Evolutionary conservation across 2,797 vertebrate species (phyloP), one percentile per base, ranked within the genome.

Genomic region (Urophycis tenuis): DNA sequence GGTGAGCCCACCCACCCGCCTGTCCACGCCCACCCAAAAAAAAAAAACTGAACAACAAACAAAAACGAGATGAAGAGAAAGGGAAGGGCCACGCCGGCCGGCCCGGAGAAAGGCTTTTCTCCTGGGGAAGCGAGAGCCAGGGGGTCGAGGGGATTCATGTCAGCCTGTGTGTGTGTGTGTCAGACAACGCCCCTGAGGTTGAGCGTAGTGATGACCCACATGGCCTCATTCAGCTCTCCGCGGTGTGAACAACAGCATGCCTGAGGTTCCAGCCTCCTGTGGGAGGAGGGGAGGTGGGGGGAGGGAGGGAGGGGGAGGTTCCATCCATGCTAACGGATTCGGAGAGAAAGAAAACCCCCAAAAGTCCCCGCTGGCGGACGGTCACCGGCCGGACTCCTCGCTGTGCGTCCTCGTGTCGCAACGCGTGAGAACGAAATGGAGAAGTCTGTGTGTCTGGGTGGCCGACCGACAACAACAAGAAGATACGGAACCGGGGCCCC

Each of bases 401-500:
- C n/a, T n/a, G n/a, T n/a, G 41, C 41, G 2, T 45, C 45, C n/a
- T 22, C 45, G 1, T 69, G 81, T 71, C 30, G 31, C 81, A 73
- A 74, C 78, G 78, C 19, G 74, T 72, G 75, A 12, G n/a, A n/a
- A 25, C 39, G 3, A 70, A 77, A 77, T 72, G 69, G 64, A 74
- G 74, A 81, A 64, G 70, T 79, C 33, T 80, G 34, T 72, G 22
- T 31, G 73, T 53, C 74, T 41, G n/a, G 78, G n/a, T 10, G 76
- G 76, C 82, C 80, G 25, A 79, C 76, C 79, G 75, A 77, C 75
- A 86, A 81, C n/a, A 85, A 82, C 84, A 87, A 82, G 84, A 87
- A 82, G 81, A 90, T n/a, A n/a, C n/a, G 81, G 81, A 93, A 93
- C 84, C 83, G 84, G 9, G n/a, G 22, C 45, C 45, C 7, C 45